Conservation (phyloP, 2,113 vertebrate genomes). For the Perca fluviatilis region DNA sequence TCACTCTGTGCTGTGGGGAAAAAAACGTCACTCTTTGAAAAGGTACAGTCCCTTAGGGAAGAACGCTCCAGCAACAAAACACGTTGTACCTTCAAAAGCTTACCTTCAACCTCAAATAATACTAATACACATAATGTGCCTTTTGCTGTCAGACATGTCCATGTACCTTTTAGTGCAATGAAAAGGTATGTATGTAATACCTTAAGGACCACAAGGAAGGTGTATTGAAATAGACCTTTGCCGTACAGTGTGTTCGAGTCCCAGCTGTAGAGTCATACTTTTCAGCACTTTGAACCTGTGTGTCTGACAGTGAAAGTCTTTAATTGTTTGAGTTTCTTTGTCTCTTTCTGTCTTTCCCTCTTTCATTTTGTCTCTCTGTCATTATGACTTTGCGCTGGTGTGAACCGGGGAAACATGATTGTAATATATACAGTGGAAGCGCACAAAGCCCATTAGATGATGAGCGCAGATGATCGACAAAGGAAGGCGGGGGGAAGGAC, state of each 20-base stretch:
- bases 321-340: slow-evolving; percentile 7
- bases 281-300: slow-evolving; percentile 9
- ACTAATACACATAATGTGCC: slow-evolving; percentile 31
- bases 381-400: slow-evolving; percentile 27
- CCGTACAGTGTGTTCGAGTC: background rate
- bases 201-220: slow-evolving; percentile 7
- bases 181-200: slow-evolving; percentile 21
- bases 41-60: slow-evolving; percentile 35
- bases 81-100: slow-evolving; percentile 46
- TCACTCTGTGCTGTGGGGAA: background rate
- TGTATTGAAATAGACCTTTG: slow-evolving; percentile 3
- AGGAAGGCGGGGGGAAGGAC: slow-evolving; percentile 40
- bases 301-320: background rate
- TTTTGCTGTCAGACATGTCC: slow-evolving; percentile 54
- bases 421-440: slow-evolving; percentile 57
- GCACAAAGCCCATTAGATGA: slow-evolving; percentile 63
- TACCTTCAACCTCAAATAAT: slow-evolving; percentile 48
- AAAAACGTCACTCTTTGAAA: slow-evolving; percentile 21
- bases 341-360: background rate
- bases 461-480: slow-evolving; percentile 52
- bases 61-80: slow-evolving; percentile 22
- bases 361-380: slow-evolving; percentile 16
- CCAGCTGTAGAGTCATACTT: background rate
- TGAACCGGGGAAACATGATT: slow-evolving; percentile 34
- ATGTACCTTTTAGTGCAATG: slow-evolving; percentile 35